Evolutionary conservation across 2,888 invertebrate species (phyloP), one percentile per base, ranked within the genome.

Genomic region (Erynnis tages): DNA sequence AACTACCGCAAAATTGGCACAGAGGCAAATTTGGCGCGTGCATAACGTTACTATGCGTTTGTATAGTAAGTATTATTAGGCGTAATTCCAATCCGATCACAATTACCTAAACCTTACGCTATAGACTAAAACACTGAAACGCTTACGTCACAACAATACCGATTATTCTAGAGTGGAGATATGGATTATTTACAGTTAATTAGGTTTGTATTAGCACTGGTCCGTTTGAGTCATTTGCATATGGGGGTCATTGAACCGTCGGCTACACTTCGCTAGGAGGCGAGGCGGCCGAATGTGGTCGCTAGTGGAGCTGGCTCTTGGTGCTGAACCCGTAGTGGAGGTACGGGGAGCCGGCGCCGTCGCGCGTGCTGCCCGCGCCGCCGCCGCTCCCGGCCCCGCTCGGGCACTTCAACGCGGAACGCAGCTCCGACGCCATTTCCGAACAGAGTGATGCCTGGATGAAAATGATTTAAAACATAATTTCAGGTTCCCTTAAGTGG

Each of bases 381-480:
- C 71, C 76, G 2, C 75, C 73, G 27, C 77, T 72, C 11, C 84
- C 82, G 5, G 90, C 88, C 35, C 91, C 88, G 53, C 92, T 91
- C 56, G 91, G 91, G 67, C 93, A 93, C 73, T 93, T 92, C 66
- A 94, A 78, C 56, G 93, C 93, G 63, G 93, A 93, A 61, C 92
- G 91, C 62, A 94, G 88, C 79, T 94, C 94, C 55, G 92, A 91
- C 56, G 93, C 92, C 93, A 94, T 93, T 86, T 94, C 94, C 64
- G 93, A 91, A 79, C 93, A 93, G 65, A 94, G 89, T 52, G 94
- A 93, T 57, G 92, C 92, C 94, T 94, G 90, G 54, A 56, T 58
- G 62, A 21, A 6, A 21, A n/a, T n/a, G n/a, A n/a, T n/a, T n/a
- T n/a, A n/a, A n/a, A n/a, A n/a, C n/a, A n/a, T n/a, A n/a, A n/a